phyloP scores from a whole-genome alignment of 2,797 vertebrate genomes.

The Macropus fuliginosus region DNA sequence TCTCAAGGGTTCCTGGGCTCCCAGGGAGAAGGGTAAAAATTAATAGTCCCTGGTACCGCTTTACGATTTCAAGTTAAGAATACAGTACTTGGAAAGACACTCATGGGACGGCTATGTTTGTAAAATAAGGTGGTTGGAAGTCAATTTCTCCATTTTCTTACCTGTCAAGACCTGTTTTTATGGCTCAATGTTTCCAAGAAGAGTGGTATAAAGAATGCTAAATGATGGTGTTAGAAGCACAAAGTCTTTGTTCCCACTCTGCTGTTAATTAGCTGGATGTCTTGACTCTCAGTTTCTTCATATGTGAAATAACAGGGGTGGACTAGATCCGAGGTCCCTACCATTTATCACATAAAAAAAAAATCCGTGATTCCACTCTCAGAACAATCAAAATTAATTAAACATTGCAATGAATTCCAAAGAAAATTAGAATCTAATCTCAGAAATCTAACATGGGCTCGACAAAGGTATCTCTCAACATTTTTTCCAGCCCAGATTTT shows the following conservation, averaged over 20 bases:
- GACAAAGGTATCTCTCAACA: background rate
- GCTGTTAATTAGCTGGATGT: background rate
- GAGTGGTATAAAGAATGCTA: background rate
- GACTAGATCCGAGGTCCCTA: background rate
- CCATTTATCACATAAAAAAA: background rate
- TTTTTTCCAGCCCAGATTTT: background rate
- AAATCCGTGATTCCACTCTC: background rate
- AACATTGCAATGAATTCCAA: background rate
- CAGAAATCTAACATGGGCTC: background rate
- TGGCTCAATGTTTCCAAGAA: background rate
- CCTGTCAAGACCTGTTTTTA: background rate
- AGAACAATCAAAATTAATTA: background rate
- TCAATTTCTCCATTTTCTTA: slow-evolving; percentile 10
- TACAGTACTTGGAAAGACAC: background rate
- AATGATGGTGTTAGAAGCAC: background rate
- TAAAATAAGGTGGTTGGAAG: background rate
- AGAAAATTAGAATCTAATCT: background rate
- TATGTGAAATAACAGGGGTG: background rate
- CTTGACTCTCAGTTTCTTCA: background rate
- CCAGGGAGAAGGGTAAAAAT: background rate
- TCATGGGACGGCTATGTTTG: background rate
- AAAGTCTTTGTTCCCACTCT: background rate
- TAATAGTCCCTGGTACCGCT: background rate
- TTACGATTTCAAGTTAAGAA: background rate
- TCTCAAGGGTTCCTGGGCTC: background rate